These are phyloP conservation scores for Saccopteryx leptura DNA, from an alignment of 2,113 vertebrate genomes.

Conservation along the genomic window DNA sequence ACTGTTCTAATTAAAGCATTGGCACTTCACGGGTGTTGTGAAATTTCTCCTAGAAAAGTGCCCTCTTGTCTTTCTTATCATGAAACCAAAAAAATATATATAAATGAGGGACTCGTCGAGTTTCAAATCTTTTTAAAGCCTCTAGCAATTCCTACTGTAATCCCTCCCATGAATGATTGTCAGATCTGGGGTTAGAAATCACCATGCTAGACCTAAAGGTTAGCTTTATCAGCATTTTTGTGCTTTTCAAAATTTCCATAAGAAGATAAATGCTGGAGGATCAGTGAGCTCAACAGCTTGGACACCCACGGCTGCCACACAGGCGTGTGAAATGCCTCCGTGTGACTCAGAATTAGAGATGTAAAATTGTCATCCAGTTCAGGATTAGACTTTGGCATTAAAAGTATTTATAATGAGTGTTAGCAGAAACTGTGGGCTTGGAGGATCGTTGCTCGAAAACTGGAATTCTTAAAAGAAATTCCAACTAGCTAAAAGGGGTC, in stretches of 20 bases:
- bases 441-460: slow-evolving; percentile 72
- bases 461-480: slow-evolving; percentile 78
- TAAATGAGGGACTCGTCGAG: slow-evolving; percentile 65
- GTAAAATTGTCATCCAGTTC: slow-evolving; percentile 71
- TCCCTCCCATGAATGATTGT: slow-evolving; percentile 78
- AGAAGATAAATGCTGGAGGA: slow-evolving; percentile 79
- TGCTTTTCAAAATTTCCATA: slow-evolving; percentile 83
- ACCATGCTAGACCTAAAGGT: slow-evolving; percentile 69
- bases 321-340: slow-evolving; percentile 72
- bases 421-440: slow-evolving; percentile 75
- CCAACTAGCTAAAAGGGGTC: slow-evolving; percentile 32
- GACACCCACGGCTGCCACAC: slow-evolving; percentile 77
- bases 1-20: slow-evolving; percentile 82
- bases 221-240: slow-evolving; percentile 82
- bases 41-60: slow-evolving; percentile 74
- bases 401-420: slow-evolving; percentile 81
- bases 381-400: slow-evolving; percentile 79
- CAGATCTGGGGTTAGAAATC: slow-evolving; percentile 83
- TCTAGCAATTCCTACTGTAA: slow-evolving; percentile 46
- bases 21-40: slow-evolving; percentile 70
- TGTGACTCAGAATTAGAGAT: slow-evolving; percentile 75
- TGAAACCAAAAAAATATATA: slow-evolving; percentile 27
- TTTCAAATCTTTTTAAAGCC: slow-evolving; percentile 75
- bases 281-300: slow-evolving; percentile 78
- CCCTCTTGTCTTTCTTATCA: slow-evolving; percentile 66